Evolutionary conservation across 2,797 vertebrate genomes (phyloP), one percentile per base, ranked within the genome.

Genomic region (Sebastes nivosus): DNA sequence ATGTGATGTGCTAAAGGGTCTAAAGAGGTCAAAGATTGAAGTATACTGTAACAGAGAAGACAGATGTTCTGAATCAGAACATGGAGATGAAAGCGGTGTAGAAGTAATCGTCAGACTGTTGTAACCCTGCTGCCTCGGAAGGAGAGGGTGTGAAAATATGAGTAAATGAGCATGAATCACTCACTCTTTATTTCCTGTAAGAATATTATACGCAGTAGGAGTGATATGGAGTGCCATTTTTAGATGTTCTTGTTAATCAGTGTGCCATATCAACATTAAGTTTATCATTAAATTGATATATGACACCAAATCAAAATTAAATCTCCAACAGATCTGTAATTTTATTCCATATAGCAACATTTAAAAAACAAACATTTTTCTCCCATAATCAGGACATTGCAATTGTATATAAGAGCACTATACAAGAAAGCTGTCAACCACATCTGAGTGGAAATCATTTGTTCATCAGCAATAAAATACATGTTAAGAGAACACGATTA

Each of bases 41-140:
- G 22, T n/a, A 13, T 4, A 7, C 46, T 0, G 14, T 70, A 75
- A 16, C 25, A 50, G 4, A 20, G 14, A 46, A 66, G 24, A 82
- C 50, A 57, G 36, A 71, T 69, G 70, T 30, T 20, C 10, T 54
- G 52, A 78, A 72, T 81, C 59, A 67, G 77, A 82, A 71, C n/a
- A 13, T n/a, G 29, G 16, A 46, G 24, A 80, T 77, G 60, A 72
- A 77, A 72, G 57, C 57, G 60, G 27, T 74, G 50, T 29, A 58
- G 10, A 77, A 79, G 80, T 13, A 76, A 60, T 69, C 50, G 54
- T 11, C 1, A 7, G 13, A 70, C 6, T 36, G 24, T 75, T 60
- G 16, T 67, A 42, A 72, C 29, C 18, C 67, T 22, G 60, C 24
- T 50, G 9, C 27, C 11, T 32, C 34, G 22, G 13, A 50, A 63